Base-by-base conservation (phyloP, 2,113 vertebrate genomes). In the Chaenogobius annularis region DNA sequence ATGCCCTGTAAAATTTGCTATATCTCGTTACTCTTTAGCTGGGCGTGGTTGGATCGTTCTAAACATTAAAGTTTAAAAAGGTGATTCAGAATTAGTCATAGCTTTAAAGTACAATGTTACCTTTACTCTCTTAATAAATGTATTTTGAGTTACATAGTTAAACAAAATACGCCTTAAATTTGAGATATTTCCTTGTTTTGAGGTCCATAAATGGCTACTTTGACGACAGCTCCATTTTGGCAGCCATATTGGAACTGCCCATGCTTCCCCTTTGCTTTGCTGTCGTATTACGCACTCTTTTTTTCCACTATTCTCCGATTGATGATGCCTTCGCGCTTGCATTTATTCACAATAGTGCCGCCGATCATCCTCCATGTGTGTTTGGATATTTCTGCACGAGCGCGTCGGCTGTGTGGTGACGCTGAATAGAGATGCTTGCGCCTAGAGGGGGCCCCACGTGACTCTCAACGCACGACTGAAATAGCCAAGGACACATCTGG, bases 241-340 rank as follows among this genome's bases (percentile, higher is more conserved):
- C 78, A 67, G 76, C 83, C 84, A 55, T 55, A 22, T 81, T 83
- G 82, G 74, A 82, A 63, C 64, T 35, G 40, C 54, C 2, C 4
- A 9, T 58, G 10, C 1, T 69, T 72, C 61, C 68, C 52, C 22
- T 58, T 31, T 46, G 3, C 75, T 52, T 48, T 63, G 66, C 73
- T 77, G 37, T 62, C 61, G 76, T 78, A 81, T 43, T 56, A 56
- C 17, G 8, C 20, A 47, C 48, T 66, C 9, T 40, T 20, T 46
- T 20, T 46, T 20, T 20, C 50, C 17, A n/a, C n/a, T 54, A n/a
- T 54, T n/a, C 1, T 31, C 68, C 11, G 22, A 35, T 26, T 3
- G 58, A 61, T 61, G 7, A 61, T 0, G 14, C 23, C 14, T 19
- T 65, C 58, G 19, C 26, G 66, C 10, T 65, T 63, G 13, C 73